Evolutionary conservation across 2,113 vertebrate genomes (phyloP), one percentile per base, ranked within the genome.

Genomic region (Vulpes ferrilata): DNA sequence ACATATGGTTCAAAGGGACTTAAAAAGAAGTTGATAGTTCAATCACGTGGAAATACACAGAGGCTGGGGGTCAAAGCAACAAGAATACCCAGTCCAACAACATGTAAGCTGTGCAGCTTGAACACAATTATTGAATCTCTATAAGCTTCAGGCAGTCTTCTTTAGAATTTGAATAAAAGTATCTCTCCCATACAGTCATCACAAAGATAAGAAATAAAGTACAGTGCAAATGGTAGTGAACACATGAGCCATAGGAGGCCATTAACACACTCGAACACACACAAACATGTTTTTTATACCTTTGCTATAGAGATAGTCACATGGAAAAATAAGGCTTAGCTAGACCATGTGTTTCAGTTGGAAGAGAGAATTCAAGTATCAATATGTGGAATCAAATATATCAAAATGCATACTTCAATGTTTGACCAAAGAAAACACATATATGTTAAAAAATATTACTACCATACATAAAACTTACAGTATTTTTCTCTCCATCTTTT

Each of bases 261-360:
- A 80, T 90, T 81, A 91, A 81, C 80, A 81, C 25, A 71, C 35
- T 10, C 43, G 57, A 60, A 30, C 74, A 96, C 10, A 85, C 3
- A 78, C 12, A 80, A 86, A 51, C 55, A 19, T 30, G 57, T 64
- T 88, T 90, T 60, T 67, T 76, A 11, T 65, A 38, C 55, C 55
- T 7, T 22, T 79, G 11, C 23, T 87, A 0, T 76, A 82, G 30
- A 88, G 3, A 67, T 51, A 94, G 67, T 27, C 53, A 82, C 3
- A 3, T 38, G 22, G 51, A 19, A 48, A 76, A 82, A 59, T 16
- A 59, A 93, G 51, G 38, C 13, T 78, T 80, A 25, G 10, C 7
- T 90, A 60, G 32, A 35, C 30, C 35, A 76, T 71, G 27, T 86
- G 74, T 94, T n/a, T 69, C 73, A 83, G 88, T 97, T 93, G 94